Conservation (phyloP, 1,140 invertebrate genomes). For the Asbolus verrucosus region DNA sequence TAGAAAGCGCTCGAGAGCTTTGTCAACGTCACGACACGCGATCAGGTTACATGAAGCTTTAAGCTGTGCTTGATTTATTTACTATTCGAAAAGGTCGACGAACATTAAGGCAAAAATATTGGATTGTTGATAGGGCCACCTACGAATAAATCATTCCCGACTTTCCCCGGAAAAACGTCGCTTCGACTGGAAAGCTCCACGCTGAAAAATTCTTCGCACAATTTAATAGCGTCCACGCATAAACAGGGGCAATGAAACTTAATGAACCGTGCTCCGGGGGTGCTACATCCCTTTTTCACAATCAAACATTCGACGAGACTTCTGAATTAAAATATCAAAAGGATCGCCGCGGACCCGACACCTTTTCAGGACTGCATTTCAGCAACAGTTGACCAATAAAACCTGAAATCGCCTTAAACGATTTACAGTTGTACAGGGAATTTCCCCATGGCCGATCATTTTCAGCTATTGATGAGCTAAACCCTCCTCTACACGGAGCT, state of each 20-base stretch:
- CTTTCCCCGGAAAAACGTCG: not conserved
- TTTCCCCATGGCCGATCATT: not conserved
- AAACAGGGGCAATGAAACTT: too few relatives aligned
- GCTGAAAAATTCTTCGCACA: too few relatives aligned
- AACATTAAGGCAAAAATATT: constrained; percentile 24
- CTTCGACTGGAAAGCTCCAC: too few relatives aligned
- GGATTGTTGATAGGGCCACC: constrained; percentile 14
- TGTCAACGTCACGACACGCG: constrained; percentile 29
- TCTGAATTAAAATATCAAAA: too few relatives aligned
- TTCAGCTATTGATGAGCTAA: too few relatives aligned
- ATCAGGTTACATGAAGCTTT: constrained; percentile 33
- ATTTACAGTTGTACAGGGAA: constrained; percentile 11
- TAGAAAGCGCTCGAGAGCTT: constrained; percentile 23
- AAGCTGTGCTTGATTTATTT: constrained; percentile 32
- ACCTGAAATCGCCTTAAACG: constrained; percentile 14
- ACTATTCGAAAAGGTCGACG: constrained; percentile 27
- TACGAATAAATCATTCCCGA: constrained; percentile 4
- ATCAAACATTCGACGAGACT: too few relatives aligned
- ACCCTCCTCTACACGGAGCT: constrained; percentile 1
- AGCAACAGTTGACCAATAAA: constrained; percentile 32
- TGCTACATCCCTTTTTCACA: too few relatives aligned
- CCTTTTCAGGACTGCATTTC: not conserved
- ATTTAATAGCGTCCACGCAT: too few relatives aligned
- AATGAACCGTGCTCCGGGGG: too few relatives aligned
- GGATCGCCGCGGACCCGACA: too few relatives aligned